Base-by-base conservation (phyloP, 1,140 invertebrate genomes). In the Halotydeus destructor region DNA sequence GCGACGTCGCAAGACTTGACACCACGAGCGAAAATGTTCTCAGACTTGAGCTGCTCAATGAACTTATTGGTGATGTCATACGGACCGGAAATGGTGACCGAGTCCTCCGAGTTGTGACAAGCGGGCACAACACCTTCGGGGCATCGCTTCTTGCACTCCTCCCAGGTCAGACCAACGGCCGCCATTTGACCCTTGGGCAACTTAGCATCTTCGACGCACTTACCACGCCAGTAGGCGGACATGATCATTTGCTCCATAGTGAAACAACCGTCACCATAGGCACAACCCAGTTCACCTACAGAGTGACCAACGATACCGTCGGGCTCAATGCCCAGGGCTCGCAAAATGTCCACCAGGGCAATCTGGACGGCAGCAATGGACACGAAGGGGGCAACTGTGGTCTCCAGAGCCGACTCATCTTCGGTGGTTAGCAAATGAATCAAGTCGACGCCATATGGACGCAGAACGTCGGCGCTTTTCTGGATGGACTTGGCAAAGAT, bases 201-300 rank as follows among this genome's bases (percentile, higher is more conserved):
- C 41, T 74, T 70, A 1, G 77, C 72, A 45, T 88, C 81, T 39
- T 75, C 53, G 48, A 96, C 82, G 54, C 75, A 78, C 49, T 70
- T 71, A 16, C 88, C 89, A 64, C 89, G 67, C 70, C 78, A 84
- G 58, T 83, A 94, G 22, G 88, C 85, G 34, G 84, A 75, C 39
- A 91, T 57, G 21, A 94, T 71, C 0, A 83, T 78, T 61, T 96
- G 83, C 56, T 93, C 84, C 0, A 73, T 71, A 5, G 83, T 91
- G 46, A 94, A 73, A 16, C 77, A 76, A 4, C 82, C 85, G 64
- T 96, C 89, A 26, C 86, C 86, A 62, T 96, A 97, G 6, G 83
- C 86, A 62, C 88, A 96, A 3, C 80, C 82, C 37, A 89, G 62
- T 65, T 91, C 84, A 23, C 84, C 84, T 12, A 84, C 84, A 4